phyloP scores from a whole-genome alignment of 2,888 invertebrate genomes.

The Lordiphosa andalusiaca region DNA sequence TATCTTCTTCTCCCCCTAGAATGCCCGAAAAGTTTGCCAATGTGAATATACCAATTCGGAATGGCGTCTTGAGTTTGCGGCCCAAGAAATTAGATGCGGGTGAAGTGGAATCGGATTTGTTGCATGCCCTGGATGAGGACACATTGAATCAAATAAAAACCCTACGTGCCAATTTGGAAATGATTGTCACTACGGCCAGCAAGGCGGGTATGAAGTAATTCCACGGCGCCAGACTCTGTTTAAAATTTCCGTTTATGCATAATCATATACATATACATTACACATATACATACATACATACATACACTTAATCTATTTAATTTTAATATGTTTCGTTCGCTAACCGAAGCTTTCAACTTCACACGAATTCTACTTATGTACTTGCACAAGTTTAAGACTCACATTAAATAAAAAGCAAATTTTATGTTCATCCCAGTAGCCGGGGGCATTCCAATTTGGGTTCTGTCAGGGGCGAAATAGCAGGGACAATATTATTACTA shows the following conservation, averaged over 20 bases:
- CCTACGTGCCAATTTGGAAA: constrained; percentile 77
- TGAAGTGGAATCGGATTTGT: constrained; percentile 70
- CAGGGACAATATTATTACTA: background rate
- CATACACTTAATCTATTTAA: constrained; percentile 16
- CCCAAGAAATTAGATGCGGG: constrained; percentile 70
- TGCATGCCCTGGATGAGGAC: constrained; percentile 74
- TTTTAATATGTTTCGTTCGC: constrained; percentile 26
- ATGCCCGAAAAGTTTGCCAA: constrained; percentile 78
- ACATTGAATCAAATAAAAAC: constrained; percentile 78
- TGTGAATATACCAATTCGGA: constrained; percentile 79
- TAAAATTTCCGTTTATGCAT: background rate
- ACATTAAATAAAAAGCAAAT: constrained; percentile 31
- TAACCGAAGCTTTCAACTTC: constrained; percentile 23
- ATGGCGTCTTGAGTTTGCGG: constrained; percentile 78
- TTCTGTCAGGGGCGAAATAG: background rate
- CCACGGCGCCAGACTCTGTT: background rate
- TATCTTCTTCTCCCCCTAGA: constrained; percentile 31
- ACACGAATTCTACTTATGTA: constrained; percentile 8
- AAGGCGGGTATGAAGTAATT: constrained; percentile 55
- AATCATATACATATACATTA: constrained; percentile 2
- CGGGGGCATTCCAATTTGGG: background rate
- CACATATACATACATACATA: constrained; percentile 7
- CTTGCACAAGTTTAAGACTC: background rate
- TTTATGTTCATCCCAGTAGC: constrained; percentile 27
- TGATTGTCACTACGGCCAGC: constrained; percentile 76